These are phyloP conservation scores for Pollenia angustigena DNA, from an alignment of 2,888 invertebrate genomes.

Conservation along the genomic window DNA sequence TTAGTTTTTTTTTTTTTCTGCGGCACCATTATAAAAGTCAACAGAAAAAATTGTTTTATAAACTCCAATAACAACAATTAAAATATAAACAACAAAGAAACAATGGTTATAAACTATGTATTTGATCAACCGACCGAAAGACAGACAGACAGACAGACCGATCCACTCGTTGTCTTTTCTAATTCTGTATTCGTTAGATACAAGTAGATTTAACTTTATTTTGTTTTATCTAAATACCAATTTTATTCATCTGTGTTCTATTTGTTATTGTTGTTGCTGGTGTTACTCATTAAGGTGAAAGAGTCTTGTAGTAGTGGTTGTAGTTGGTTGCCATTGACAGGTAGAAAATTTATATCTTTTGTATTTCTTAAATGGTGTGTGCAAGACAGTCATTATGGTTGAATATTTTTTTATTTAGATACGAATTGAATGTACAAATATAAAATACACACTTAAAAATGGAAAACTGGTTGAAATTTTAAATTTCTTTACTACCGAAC, in stretches of 20 bases:
- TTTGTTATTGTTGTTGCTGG: slow-evolving; percentile 32
- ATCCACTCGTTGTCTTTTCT: slow-evolving; percentile 31
- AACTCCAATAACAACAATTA: slow-evolving; percentile 49
- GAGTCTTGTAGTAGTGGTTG: slow-evolving; percentile 63
- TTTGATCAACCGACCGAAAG: slow-evolving; percentile 68
- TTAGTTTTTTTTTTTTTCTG: background rate
- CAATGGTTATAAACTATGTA: slow-evolving; percentile 43
- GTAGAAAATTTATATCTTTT: slow-evolving; percentile 80
- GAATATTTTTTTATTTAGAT: slow-evolving; percentile 24
- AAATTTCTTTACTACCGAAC: background rate
- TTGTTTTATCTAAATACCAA: slow-evolving; percentile 48
- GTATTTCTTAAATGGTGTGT: slow-evolving; percentile 67
- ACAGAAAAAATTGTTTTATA: slow-evolving; percentile 19
- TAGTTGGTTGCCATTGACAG: slow-evolving; percentile 79
- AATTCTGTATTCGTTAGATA: slow-evolving; percentile 31
- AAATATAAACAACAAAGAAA: slow-evolving; percentile 27
- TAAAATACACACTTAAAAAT: background rate
- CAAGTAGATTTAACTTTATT: slow-evolving; percentile 37
- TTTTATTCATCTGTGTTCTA: slow-evolving; percentile 42
- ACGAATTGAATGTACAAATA: slow-evolving; percentile 28
- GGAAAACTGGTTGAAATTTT: slow-evolving; percentile 64
- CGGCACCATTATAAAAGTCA: slow-evolving; percentile 59
- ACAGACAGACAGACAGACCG: background rate
- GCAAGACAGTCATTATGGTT: slow-evolving; percentile 35
- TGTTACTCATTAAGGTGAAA: slow-evolving; percentile 66